These are phyloP conservation scores for Archivesica marissinica DNA, from an alignment of 1,140 invertebrate genomes.

Conservation along the genomic window DNA sequence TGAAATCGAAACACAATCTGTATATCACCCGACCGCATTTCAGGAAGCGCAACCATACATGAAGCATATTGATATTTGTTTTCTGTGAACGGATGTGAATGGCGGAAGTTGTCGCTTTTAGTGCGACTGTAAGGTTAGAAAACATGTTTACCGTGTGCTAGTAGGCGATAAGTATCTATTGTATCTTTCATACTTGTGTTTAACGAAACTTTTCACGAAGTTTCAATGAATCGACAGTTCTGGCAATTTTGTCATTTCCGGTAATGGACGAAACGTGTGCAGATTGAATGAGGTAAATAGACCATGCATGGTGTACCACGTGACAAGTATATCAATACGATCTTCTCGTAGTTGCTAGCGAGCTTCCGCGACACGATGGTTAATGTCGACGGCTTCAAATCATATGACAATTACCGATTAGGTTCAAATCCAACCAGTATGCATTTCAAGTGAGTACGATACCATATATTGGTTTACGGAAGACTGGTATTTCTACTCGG, in stretches of 20 bases:
- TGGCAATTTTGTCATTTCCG: neutral
- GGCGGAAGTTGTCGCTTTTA: neutral
- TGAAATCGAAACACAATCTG: neutral
- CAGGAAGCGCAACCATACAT: neutral
- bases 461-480: too few species aligned
- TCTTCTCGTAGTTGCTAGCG: too few species aligned
- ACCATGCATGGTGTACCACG: too few species aligned
- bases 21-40: neutral
- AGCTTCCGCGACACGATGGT: too few species aligned
- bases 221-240: neutral
- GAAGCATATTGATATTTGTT: slow-evolving; percentile 5
- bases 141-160: neutral
- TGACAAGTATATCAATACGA: too few species aligned
- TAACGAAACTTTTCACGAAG: neutral
- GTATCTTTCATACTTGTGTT: neutral
- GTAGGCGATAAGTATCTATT: neutral
- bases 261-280: too few species aligned
- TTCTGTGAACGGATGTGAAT: neutral
- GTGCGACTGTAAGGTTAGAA: neutral
- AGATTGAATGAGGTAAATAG: too few species aligned
- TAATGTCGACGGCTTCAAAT: too few species aligned
- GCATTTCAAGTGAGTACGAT: too few species aligned
- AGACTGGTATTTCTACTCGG: too few species aligned
- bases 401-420: too few species aligned
- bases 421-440: too few species aligned